Percentiles rank a stretch among this genome's conserved stretches.
These are phyloP conservation scores for Drosophila crucigera DNA, from an alignment of 2,888 invertebrate genomes.

Conservation along the genomic window DNA sequence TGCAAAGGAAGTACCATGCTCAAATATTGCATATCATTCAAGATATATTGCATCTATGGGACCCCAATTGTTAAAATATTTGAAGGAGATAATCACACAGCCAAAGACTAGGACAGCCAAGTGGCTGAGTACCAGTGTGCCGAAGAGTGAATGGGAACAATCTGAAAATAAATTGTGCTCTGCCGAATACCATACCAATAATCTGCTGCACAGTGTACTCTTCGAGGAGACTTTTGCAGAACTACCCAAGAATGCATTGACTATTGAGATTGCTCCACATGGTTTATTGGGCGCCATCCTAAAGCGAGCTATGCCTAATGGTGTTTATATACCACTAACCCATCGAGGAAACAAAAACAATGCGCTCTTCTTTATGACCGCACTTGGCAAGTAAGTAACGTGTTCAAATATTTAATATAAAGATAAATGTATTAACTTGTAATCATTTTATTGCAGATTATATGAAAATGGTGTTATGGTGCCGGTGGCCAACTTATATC, in stretches of 20 bases:
- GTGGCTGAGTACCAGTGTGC: constrained; percentile 95
- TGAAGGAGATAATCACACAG: constrained; percentile 88
- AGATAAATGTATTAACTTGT: background rate
- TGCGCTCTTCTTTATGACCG: constrained; percentile 83
- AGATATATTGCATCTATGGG: constrained; percentile 91
- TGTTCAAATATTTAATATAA: background rate
- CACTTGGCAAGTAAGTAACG: constrained; percentile 86
- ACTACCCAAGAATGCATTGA: constrained; percentile 88
- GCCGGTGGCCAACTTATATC: constrained; percentile 91
- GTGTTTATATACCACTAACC: constrained; percentile 87
- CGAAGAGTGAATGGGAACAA: constrained; percentile 89
- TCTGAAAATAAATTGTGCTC: constrained; percentile 88
- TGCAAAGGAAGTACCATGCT: constrained; percentile 93
- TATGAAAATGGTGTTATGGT: constrained; percentile 92
- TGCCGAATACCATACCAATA: constrained; percentile 95
- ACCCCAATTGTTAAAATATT: constrained; percentile 88
- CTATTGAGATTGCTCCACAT: constrained; percentile 90
- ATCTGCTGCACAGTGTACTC: constrained; percentile 88
- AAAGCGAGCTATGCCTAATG: constrained; percentile 87
- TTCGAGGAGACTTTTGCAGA: constrained; percentile 88
- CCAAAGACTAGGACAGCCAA: constrained; percentile 89
- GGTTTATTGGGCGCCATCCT: constrained; percentile 89
- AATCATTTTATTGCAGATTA: constrained; percentile 86
- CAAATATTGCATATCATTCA: constrained; percentile 96
- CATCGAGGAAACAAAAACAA: constrained; percentile 87